Evolutionary conservation across 2,113 vertebrate species (phyloP), one percentile per base, ranked within the genome.

Genomic region (Psittacula cyanocephala): DNA sequence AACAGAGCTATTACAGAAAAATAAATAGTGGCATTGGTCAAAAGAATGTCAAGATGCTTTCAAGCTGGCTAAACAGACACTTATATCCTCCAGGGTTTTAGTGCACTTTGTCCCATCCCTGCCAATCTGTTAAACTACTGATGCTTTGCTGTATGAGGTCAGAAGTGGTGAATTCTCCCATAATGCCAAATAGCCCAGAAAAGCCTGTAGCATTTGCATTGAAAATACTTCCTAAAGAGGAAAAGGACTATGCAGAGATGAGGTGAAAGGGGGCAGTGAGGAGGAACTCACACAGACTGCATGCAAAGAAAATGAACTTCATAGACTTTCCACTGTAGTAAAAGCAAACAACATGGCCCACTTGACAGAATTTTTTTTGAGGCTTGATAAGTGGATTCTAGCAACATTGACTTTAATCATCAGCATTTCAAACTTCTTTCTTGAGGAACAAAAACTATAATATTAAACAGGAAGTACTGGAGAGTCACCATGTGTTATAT

Each of bases 21-120:
- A 96, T 93, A 96, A 95, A 97, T 95, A 95, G 84, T 96, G 84
- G 84, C 87, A 93, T 60, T 90, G 89, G 92, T 97, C 97, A 97
- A 95, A 95, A 96, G 91, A 96, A 94, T 95, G 93, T 96, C 94
- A 97, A 93, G 64, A 80, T 70, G 41, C 83, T 95, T 95, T 90
- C 95, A 97, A 95, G 95, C 35, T 86, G 85, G 46, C 91, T 95
- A 93, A 96, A 96, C 62, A 97, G 86, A 57, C 85, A 79, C 68
- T 94, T 80, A 35, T 13, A 91, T 95, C 94, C 90, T 97, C 92
- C 82, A 96, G 92, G 88, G 94, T 69, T 88, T 96, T 74, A 62
- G 12, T 71, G 84, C 75, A 81, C 95, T 95, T 89, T 76, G 78
- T 95, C 95, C 75, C 71, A 0, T 89, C 77, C 60, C 92, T 98